Conservation (phyloP, 2,888 invertebrate species). For the Nomada fucata region DNA sequence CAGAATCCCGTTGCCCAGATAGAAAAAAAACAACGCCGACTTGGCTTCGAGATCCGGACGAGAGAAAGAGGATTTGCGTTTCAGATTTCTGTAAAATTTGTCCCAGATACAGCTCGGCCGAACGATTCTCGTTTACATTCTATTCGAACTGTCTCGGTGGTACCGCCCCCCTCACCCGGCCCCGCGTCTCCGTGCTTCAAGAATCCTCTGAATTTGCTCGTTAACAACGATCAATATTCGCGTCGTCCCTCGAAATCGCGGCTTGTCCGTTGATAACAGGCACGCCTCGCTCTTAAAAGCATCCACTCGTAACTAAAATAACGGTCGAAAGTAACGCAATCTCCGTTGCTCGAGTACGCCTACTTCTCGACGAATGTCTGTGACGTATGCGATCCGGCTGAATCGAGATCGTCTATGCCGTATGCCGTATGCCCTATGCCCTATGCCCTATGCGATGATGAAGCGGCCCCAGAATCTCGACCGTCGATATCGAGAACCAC, state of each 20-base stretch:
- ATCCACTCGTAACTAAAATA: constrained; percentile 66
- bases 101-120: constrained; percentile 18
- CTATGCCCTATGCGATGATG: too few relatives aligned
- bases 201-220: background rate
- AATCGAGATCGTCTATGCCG: constrained; percentile 43
- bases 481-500: constrained; percentile 47
- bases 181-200: background rate
- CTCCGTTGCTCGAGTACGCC: constrained; percentile 37
- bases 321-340: constrained; percentile 71
- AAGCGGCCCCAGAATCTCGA: constrained; percentile 38
- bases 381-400: constrained; percentile 30
- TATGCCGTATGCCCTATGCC: too few relatives aligned
- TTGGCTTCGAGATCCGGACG: constrained; percentile 12
- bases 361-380: constrained; percentile 34
- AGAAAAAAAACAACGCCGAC: background rate
- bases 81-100: constrained; percentile 43
- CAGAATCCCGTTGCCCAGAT: background rate
- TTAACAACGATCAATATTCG: background rate
- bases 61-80: constrained; percentile 34
- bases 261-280: constrained; percentile 27
- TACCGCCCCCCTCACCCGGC: too few relatives aligned
- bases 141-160: background rate
- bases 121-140: constrained; percentile 2
- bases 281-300: constrained; percentile 67
- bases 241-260: background rate